These are phyloP conservation scores for Drosophila falleni DNA, from an alignment of 2,888 invertebrate genomes.

Conservation along the genomic window DNA sequence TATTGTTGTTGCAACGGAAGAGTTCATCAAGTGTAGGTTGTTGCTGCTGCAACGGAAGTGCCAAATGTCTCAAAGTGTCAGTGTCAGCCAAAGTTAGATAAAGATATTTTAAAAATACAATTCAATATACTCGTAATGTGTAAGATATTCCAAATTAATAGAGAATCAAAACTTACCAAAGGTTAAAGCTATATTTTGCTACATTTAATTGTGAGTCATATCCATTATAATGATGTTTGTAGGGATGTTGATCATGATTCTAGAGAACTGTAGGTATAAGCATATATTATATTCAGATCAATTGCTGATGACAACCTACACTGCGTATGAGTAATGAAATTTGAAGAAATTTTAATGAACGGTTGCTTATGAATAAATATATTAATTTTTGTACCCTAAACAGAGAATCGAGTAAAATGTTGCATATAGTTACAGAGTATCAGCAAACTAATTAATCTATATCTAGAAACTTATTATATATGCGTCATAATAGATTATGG, in stretches of 20 bases:
- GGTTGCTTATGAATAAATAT: not conserved
- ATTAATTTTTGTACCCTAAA: too few species aligned
- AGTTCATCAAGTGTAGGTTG: constrained; percentile 40
- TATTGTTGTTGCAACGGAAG: constrained; percentile 44
- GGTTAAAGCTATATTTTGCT: not conserved
- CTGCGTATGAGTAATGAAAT: constrained; percentile 28
- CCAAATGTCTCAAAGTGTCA: constrained; percentile 34
- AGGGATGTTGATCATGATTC: not conserved
- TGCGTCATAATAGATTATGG: constrained; percentile 12
- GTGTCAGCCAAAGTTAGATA: constrained; percentile 7
- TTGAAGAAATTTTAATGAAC: not conserved
- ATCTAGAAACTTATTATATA: not conserved
- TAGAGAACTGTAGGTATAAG: not conserved
- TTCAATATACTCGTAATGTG: not conserved
- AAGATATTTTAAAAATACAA: not conserved
- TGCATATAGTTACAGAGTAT: not conserved
- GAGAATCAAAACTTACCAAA: not conserved
- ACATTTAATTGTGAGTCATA: constrained; percentile 1
- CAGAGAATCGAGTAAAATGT: too few species aligned
- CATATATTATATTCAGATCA: constrained; percentile 1
- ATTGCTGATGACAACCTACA: not conserved
- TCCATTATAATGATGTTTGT: too few species aligned
- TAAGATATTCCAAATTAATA: not conserved
- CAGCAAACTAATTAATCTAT: not conserved
- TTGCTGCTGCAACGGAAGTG: constrained; percentile 18